A percentile compares a stretch with the other conserved stretches of the same genome.
Conservation (phyloP, 2,113 vertebrate genomes). For the Cyprinodon brontotheroides region DNA sequence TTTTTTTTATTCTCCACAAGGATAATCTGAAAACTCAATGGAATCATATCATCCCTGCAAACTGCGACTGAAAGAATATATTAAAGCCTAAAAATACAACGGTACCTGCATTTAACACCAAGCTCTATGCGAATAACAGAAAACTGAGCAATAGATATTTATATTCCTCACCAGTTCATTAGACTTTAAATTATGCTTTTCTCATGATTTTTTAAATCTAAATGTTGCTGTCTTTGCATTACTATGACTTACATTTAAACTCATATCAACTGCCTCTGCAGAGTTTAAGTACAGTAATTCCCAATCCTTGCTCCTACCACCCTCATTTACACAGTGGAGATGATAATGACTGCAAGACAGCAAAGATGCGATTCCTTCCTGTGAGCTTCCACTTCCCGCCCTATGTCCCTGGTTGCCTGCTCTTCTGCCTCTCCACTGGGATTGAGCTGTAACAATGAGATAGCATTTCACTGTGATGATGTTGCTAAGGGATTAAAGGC, state of each 20-base stretch:
- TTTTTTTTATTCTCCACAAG: background rate
- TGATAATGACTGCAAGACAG: constrained; percentile 16
- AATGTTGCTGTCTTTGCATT: constrained; percentile 39
- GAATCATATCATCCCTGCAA: constrained; percentile 41
- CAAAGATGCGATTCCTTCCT: constrained; percentile 18
- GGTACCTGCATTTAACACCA: constrained; percentile 10
- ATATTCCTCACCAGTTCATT: constrained; percentile 41
- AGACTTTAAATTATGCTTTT: constrained; percentile 42
- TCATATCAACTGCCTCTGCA: constrained; percentile 14
- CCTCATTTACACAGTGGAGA: constrained; percentile 15
- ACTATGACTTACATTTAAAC: constrained; percentile 35
- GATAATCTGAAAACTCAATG: constrained; percentile 51
- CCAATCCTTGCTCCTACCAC: constrained; percentile 11
- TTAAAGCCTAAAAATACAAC: constrained; percentile 15
- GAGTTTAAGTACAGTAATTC: constrained; percentile 11
- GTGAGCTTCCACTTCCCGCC: background rate
- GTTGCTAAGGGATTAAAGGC: constrained; percentile 75
- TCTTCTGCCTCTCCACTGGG: constrained; percentile 36
- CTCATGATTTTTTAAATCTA: constrained; percentile 44
- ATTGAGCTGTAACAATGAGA: constrained; percentile 74
- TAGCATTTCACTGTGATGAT: constrained; percentile 75
- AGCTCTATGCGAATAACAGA: constrained; percentile 5
- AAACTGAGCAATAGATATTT: constrained; percentile 35
- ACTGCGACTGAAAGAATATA: constrained; percentile 56
- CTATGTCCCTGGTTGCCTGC: constrained; percentile 24